Base-by-base conservation (phyloP, 2,797 vertebrate genomes). In the Dipus sagitta region DNA sequence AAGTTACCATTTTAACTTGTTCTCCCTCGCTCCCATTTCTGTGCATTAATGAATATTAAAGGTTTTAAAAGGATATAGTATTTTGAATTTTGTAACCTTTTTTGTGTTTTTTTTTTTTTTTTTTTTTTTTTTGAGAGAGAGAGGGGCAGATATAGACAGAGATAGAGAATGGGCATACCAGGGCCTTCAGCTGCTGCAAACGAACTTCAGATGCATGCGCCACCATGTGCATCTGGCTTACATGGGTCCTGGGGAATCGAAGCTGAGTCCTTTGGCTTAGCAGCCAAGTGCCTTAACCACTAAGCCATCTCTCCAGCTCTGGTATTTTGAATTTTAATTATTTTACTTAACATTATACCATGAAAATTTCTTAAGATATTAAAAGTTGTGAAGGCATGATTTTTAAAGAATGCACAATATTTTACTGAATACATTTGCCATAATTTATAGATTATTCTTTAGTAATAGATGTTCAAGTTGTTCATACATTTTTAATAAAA, bases 381-480 rank as follows among this genome's bases (percentile, higher is more conserved):
- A 58, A 15, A 58, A 58, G 26, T 4, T 42, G 18, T 92, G 2
- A 81, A 82, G 32, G 47, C 1, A 70, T 58, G 21, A 78, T 65
- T 82, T 81, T 82, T 52, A 90, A 91, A 79, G 15, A 71, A 82
- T 67, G 20, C 62, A n/a, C 68, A n/a, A 77, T 88, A 81, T 75
- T 34, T 26, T 18, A 67, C 28, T 70, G 14, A 30, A 65, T 90
- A 18, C 6, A 67, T 89, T 90, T 92, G 28, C 20, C 9, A 60
- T 92, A 58, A 86, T 70, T 92, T 84, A 92, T 1, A 88, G 34
- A 92, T 83, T 75, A 58, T 58, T 89, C 32, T 76, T 83, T 88
- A 85, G n/a, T 67, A 87, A 76, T 13, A 92, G 30, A 28, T 62
- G 75, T 74, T 91, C 58, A 87, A 15, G 28, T 13, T 93, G 17